Base-by-base conservation (phyloP, 1,140 invertebrate genomes). In the Aphelinus certus region DNA sequence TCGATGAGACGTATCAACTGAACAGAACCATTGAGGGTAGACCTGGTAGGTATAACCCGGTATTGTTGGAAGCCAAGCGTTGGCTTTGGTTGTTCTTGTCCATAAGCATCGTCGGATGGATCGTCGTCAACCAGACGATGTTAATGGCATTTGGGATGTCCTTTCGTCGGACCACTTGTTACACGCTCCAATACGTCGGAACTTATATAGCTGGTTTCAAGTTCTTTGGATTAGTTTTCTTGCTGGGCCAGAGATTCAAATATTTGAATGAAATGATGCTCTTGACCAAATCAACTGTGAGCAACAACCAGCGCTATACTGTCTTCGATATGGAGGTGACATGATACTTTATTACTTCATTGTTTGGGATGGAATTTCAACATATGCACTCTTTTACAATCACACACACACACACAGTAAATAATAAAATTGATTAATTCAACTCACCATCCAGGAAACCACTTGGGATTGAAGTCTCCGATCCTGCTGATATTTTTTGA, bases 181-280 rank as follows among this genome's bases (percentile, higher is more conserved):
- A 86, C 47, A 70, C 86, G 80, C 2, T 79, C 1, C 7, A 76
- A 0, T 86, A 87, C 68, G n/a, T 86, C 2, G 81, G 79, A 2
- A 76, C 68, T 3, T 77, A 79, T 0, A 45, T 78, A 0, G 74
- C 82, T 0, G 43, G 83, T 0, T 81, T 79, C 46, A 87, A 86
- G 51, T 86, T 84, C 10, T 69, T 76, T 7, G 83, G 83, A 3
- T 73, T 86, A 10, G 64, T 57, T 0, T 64, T 75, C 47, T 57
- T 85, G 63, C 55, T 87, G 9, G 83, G 81, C 0, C 84, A 85
- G 57, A 74, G 85, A 0, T 87, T 87, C 71, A 63, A 71, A 26
- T 83, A 82, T 69, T 72, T 87, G 2, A 86, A 85, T 47, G n/a
- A 45, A 26, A 26, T 26, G 26, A 26, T 26, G 26, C 4, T 53